Percentiles rank a stretch among this genome's conserved stretches.
These are phyloP conservation scores for Thalassarche chlororhynchos DNA, from an alignment of 2,113 vertebrate species.

Conservation along the genomic window DNA sequence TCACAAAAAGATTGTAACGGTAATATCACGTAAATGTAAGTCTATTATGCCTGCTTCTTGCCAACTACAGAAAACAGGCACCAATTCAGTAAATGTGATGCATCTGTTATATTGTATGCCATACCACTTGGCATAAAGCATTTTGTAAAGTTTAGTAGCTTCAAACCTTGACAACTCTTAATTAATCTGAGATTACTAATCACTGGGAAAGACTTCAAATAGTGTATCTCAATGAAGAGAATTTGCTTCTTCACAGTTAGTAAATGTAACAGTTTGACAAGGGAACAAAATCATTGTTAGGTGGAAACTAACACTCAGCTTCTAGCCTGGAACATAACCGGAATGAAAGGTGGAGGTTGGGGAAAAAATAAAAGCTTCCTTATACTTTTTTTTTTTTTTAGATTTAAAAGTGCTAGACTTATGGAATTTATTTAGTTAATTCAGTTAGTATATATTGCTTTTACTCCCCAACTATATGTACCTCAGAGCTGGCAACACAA, in stretches of 20 bases:
- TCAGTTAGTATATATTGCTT: neutral
- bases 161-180: neutral
- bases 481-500: neutral
- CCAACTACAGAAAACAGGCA: neutral
- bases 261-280: neutral
- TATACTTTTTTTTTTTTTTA: neutral
- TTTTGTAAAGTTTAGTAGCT: neutral
- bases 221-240: neutral
- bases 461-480: neutral
- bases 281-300: neutral
- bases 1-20: conserved; percentile 19
- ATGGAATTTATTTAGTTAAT: neutral
- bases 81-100: neutral
- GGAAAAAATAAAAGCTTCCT: neutral
- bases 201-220: neutral
- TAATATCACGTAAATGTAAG: neutral
- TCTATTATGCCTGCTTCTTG: neutral
- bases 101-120: neutral
- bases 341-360: neutral
- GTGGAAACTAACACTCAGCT: neutral
- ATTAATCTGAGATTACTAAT: neutral
- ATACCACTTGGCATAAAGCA: neutral
- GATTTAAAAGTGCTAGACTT: neutral
- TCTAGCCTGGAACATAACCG: neutral
- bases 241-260: neutral